These are phyloP conservation scores for Urocynchramus pylzowi DNA, from an alignment of 2,113 vertebrate genomes.

Conservation along the genomic window DNA sequence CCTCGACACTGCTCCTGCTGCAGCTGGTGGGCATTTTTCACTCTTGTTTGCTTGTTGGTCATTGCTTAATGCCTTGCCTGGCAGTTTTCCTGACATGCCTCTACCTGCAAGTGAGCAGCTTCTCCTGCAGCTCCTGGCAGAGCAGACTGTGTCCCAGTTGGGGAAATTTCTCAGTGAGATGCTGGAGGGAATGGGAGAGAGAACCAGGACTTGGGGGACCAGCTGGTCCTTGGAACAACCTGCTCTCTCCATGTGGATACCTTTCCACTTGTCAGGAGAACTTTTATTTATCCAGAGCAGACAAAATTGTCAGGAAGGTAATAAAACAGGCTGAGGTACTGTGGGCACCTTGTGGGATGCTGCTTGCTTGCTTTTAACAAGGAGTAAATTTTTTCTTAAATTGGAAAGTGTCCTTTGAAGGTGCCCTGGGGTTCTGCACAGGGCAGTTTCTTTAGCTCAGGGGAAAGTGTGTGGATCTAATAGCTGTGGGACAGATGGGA, in stretches of 20 bases:
- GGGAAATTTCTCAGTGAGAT: neutral
- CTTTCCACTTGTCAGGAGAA: neutral
- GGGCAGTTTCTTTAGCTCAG: neutral
- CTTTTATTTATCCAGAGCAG: neutral
- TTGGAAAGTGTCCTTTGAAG: neutral
- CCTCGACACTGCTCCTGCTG: neutral
- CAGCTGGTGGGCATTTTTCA: neutral
- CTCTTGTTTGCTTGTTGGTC: neutral
- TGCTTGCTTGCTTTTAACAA: neutral
- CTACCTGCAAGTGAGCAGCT: neutral
- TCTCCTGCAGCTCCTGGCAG: neutral
- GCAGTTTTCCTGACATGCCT: neutral
- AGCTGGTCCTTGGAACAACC: neutral
- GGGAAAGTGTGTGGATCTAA: neutral
- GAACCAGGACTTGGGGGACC: neutral
- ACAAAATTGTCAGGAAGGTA: neutral
- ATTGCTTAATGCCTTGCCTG: neutral
- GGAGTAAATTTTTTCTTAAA: neutral
- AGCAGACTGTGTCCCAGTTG: neutral
- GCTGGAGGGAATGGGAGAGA: neutral
- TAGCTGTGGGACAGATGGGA: neutral
- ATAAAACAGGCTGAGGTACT: neutral
- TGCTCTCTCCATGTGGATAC: neutral
- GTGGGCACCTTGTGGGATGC: accelerated
- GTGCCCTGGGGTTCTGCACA: neutral